These are phyloP conservation scores for Andrena fulva DNA, from an alignment of 2,888 invertebrate species.

Conservation along the genomic window DNA sequence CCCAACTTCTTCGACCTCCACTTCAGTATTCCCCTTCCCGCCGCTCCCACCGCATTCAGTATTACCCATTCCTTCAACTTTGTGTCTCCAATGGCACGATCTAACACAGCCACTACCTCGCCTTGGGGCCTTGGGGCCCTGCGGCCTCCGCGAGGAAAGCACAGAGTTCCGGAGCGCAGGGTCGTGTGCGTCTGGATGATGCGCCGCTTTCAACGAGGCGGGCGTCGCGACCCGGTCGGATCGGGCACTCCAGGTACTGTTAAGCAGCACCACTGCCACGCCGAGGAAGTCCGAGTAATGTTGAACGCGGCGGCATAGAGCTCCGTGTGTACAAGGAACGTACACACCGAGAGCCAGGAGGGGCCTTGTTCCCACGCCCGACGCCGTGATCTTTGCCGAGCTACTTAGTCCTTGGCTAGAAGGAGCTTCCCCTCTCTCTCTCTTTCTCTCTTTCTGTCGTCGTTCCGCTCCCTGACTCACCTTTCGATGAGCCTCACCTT, in stretches of 20 bases:
- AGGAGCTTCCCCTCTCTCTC: conserved; percentile 67
- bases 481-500: conserved; percentile 20
- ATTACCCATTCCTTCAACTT: not conserved
- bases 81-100: not conserved
- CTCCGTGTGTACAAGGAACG: conserved; percentile 36
- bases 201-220: conserved; percentile 55
- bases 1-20: no score
- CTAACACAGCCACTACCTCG: not conserved
- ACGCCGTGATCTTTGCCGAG: conserved; percentile 82
- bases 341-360: conserved; percentile 58
- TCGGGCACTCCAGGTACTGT: conserved; percentile 73
- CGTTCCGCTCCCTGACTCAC: conserved; percentile 51
- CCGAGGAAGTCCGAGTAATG: conserved; percentile 67
- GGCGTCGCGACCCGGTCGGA: conserved; percentile 55
- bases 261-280: conserved; percentile 60
- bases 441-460: conserved; percentile 61
- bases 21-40: no score
- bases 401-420: conserved; percentile 75
- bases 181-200: conserved; percentile 54
- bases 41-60: not conserved
- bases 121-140: not conserved
- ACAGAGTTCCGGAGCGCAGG: not conserved
- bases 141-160: not conserved
- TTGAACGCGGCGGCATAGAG: conserved; percentile 46
- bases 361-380: conserved; percentile 83